These are phyloP conservation scores for Batillaria attramentaria DNA, from an alignment of 1,140 invertebrate genomes.

Conservation along the genomic window DNA sequence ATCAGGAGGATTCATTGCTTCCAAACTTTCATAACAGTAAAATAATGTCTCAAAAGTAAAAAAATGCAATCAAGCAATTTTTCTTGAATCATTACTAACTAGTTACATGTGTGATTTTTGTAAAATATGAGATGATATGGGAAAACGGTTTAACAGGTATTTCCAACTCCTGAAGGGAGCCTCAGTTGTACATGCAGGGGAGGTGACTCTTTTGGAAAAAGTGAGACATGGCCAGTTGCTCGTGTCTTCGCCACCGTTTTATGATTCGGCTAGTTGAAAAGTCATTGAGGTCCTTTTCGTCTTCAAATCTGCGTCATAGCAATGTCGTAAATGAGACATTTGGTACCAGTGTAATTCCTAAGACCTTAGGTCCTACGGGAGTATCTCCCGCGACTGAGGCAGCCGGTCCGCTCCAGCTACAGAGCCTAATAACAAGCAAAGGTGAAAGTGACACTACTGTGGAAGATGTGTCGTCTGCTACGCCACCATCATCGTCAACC, in stretches of 20 bases:
- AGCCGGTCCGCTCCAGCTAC: neutral
- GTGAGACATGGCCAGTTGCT: slow-evolving; percentile 1
- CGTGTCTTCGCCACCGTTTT: neutral
- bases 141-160: too few relatives aligned
- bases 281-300: neutral
- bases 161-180: neutral
- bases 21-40: too few relatives aligned
- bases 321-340: neutral
- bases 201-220: neutral
- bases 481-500: neutral
- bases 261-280: neutral
- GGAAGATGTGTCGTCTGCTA: slow-evolving; percentile 1
- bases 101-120: too few relatives aligned
- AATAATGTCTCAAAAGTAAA: too few relatives aligned
- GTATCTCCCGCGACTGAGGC: neutral
- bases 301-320: neutral
- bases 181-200: neutral
- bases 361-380: neutral
- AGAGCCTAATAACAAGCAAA: neutral
- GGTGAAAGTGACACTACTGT: neutral
- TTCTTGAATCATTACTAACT: too few relatives aligned
- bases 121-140: too few relatives aligned
- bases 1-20: too few relatives aligned
- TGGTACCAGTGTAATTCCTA: neutral
- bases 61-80: too few relatives aligned